Conservation (phyloP, 2,797 vertebrate species). For the Enteromius unitaeniatus region DNA sequence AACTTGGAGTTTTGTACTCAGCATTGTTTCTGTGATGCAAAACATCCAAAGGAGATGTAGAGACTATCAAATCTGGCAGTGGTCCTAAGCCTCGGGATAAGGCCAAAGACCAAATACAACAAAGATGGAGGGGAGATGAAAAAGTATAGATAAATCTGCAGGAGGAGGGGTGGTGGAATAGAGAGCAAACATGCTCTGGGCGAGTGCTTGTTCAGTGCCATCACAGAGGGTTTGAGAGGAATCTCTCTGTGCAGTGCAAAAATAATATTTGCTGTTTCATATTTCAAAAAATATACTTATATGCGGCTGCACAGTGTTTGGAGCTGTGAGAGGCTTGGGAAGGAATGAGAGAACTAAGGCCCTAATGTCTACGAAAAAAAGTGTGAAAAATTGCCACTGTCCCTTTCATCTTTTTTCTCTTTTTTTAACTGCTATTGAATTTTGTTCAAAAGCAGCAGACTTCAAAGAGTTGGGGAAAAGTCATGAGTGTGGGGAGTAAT, state of each 20-base stretch:
- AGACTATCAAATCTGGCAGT: slow-evolving; percentile 39
- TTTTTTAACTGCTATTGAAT: slow-evolving; percentile 77
- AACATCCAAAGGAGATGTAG: slow-evolving; percentile 35
- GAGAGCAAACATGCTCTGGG: slow-evolving; percentile 57
- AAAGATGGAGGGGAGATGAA: slow-evolving; percentile 29
- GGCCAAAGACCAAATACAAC: slow-evolving; percentile 50
- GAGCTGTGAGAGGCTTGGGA: slow-evolving; percentile 33
- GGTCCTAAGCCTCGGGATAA: slow-evolving; percentile 42
- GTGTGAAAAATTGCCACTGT: slow-evolving; percentile 73
- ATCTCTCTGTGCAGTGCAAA: slow-evolving; percentile 49
- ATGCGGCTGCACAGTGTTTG: slow-evolving; percentile 41
- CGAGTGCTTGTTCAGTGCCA: slow-evolving; percentile 48
- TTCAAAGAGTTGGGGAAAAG: slow-evolving; percentile 78
- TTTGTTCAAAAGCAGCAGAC: slow-evolving; percentile 81
- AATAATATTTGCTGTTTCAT: slow-evolving; percentile 56
- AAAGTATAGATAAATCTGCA: slow-evolving; percentile 14
- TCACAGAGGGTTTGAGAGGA: slow-evolving; percentile 43
- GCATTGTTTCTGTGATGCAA: slow-evolving; percentile 39
- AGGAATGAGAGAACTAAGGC: slow-evolving; percentile 50
- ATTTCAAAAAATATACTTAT: slow-evolving; percentile 52
- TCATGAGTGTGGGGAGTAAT: slow-evolving; percentile 75
- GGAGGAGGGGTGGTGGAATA: slow-evolving; percentile 55
- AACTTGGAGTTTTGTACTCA: slow-evolving; percentile 29
- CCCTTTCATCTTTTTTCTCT: slow-evolving; percentile 74
- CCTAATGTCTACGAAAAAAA: slow-evolving; percentile 59